Evolutionary conservation across 2,797 vertebrate genomes (phyloP).

Genomic region (Labroides dimidiatus): DNA sequence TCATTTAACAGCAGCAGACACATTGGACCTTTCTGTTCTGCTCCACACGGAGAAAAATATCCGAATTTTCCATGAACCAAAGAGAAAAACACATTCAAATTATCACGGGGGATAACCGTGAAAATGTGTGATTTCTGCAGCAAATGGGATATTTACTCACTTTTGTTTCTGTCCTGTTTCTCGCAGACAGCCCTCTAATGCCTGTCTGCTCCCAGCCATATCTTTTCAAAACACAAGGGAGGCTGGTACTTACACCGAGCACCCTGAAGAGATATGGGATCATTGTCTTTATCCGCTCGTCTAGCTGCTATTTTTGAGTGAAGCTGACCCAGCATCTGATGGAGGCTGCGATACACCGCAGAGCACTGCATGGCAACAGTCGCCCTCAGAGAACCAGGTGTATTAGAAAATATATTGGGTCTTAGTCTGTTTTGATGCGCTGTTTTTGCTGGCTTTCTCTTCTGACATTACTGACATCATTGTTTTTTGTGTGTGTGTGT

Average conservation of each 20-base stretch:
- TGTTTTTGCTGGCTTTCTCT: conserved; percentile 11
- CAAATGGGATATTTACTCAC: conserved; percentile 56
- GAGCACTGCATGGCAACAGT: conserved; percentile 31
- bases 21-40: conserved; percentile 12
- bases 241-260: conserved; percentile 35
- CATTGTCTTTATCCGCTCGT: conserved; percentile 56
- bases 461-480: neutral
- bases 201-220: conserved; percentile 48
- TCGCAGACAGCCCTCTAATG: conserved; percentile 47
- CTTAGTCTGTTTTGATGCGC: conserved; percentile 20
- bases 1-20: conserved; percentile 6
- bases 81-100: conserved; percentile 43
- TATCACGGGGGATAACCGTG: conserved; percentile 37
- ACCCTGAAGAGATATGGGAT: conserved; percentile 52
- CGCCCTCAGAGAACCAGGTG: conserved; percentile 24
- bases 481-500: too few relatives aligned
- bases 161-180: conserved; percentile 47
- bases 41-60: conserved; percentile 14
- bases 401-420: conserved; percentile 30
- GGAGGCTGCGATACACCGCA: conserved; percentile 29
- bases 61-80: conserved; percentile 23
- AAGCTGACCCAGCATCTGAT: conserved; percentile 40
- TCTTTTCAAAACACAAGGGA: conserved; percentile 57
- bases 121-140: conserved; percentile 49
- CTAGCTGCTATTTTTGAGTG: conserved; percentile 46